Evolutionary conservation across 2,797 vertebrate species (phyloP), one percentile per base, ranked within the genome.

Genomic region (Clamator glandarius): DNA sequence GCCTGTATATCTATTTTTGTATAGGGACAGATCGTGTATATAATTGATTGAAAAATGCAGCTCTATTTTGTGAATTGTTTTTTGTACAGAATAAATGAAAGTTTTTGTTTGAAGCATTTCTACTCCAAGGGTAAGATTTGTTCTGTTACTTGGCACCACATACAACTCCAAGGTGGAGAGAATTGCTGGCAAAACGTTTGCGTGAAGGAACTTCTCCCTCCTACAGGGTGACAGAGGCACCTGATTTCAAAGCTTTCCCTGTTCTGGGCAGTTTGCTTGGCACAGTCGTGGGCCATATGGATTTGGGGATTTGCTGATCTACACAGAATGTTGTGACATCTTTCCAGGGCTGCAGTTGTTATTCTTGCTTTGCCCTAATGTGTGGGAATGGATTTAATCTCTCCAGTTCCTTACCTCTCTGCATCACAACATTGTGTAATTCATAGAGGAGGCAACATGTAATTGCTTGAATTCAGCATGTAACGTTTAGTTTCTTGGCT

Each of bases 141-240:
- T 42, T 55, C 28, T 74, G 64, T 18, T n/a, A 15, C 31, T 90
- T 70, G 61, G 46, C 54, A 52, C 78, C 54, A 52, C 26, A 19
- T 26, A 5, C 0, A 0, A 26, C 26, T 88, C 39, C 39, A 29
- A 0, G 0, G 0, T 61, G 54, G 42, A 57, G 54, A 59, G 54
- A 77, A 76, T 42, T 77, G 57, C 42, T 77, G 81, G 61, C 19
- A 69, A 5, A 41, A 70, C 12, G n/a, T 70, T 70, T 70, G 29
- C 42, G 39, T 57, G 51, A 63, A 68, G 75, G 79, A 93, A 33
- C 52, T 63, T 79, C 39, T 54, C 4, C 54, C 24, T 82, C 17
- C 66, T 73, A 3, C 42, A 26, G 7, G 44, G 72, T 76, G 41
- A 50, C 24, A 15, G 70, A 84, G n/a, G 31, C 33, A 15, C 62